Evolutionary conservation across 1,140 invertebrate species (phyloP), one percentile per base, ranked within the genome.

Genomic region (Tetramorium simillimum): DNA sequence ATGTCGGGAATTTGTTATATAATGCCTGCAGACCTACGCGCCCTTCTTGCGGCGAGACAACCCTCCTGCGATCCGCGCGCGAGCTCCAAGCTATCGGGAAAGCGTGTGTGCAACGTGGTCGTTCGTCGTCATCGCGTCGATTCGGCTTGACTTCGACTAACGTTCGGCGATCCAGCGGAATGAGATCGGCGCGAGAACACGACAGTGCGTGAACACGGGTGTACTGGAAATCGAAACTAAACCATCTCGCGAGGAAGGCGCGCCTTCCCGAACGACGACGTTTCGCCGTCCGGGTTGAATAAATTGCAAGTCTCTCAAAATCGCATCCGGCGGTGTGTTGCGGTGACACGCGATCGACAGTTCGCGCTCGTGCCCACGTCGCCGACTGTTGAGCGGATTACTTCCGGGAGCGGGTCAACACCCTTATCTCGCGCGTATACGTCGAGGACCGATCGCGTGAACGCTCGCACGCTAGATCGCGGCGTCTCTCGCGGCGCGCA

Each of bases 1-100:
- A 69, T 33, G 46, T 90, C 33, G 76, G 77, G 88, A 86, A 90
- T 90, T 88, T 60, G 40, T 78, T 73, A 62, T 90, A 49, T 88
- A 67, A 80, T 91, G 63, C 58, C 89, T 91, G 85, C 70, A 78
- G 75, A 76, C n/a, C 43, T 81, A 75, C 60, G 75, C 65, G 73
- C 49, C 24, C 70, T 14, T 53, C 46, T 81, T 51, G 49, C 46
- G 28, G 51, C 18, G 67, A 82, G 85, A 80, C 70, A 58, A 49
- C 21, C 72, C 62, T 56, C 49, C 51, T 46, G 16, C 65, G 40
- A 85, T 89, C 40, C 62, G 75, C 87, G 49, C 76, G 62, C 40
- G 28, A 86, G 73, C 88, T 81, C 12, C 58, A 51, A 46, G 37
- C 51, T 46, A 28, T 18, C 62, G 60, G 40, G 51, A 72, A 86